phyloP scores from a whole-genome alignment of 2,113 vertebrate genomes.

The Erinaceus europaeus region DNA sequence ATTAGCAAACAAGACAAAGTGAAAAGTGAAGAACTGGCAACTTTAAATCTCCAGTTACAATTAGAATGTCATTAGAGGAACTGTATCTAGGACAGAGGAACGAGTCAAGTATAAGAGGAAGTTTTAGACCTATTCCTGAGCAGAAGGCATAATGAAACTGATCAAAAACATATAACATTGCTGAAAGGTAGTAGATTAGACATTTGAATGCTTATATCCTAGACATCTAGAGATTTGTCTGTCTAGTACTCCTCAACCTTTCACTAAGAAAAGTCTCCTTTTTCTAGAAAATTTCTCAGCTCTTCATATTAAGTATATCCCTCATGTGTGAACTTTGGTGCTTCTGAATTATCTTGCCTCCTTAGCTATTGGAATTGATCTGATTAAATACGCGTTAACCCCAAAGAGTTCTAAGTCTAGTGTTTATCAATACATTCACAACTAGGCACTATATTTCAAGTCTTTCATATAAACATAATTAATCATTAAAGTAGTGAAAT shows the following conservation, averaged over 20 bases:
- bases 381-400: background rate
- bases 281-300: background rate
- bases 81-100: background rate
- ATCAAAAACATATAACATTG: background rate
- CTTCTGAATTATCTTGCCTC: background rate
- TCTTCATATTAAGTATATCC: background rate
- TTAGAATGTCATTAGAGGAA: background rate
- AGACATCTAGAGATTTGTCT: background rate
- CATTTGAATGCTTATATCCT: background rate
- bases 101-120: background rate
- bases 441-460: background rate
- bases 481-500: background rate
- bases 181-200: no score
- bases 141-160: background rate
- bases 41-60: background rate
- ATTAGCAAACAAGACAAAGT: no score
- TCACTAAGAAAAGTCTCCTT: background rate
- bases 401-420: background rate
- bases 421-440: background rate
- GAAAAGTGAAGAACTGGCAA: background rate
- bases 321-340: background rate
- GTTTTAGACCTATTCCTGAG: background rate
- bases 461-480: background rate
- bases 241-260: background rate
- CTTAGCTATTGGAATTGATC: background rate